Base-by-base conservation (phyloP, 2,888 invertebrate genomes). In the Drosophila birchii region DNA sequence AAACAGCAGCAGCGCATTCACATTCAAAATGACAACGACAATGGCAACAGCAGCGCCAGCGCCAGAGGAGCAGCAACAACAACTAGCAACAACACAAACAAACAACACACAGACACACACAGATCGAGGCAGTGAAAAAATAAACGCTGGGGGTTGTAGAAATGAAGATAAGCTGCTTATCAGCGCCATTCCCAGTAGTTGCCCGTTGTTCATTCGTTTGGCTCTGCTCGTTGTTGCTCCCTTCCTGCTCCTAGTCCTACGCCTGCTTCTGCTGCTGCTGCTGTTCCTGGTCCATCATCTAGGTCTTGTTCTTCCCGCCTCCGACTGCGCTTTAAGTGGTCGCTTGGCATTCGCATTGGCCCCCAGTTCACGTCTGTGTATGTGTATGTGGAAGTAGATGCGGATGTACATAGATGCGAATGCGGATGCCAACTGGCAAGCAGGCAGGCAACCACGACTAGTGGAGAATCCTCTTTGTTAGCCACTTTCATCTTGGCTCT, bases 161-260 rank as follows among this genome's bases (percentile, higher is more conserved):
- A 87, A 81, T 86, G 82, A 81, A 83, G 86, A 86, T 86, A 86
- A 86, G 86, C 86, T 88, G 86, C 86, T 86, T 86, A 86, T 86
- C 88, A 87, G 87, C 86, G 76, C 82, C 87, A 87, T 85, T 85
- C 72, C 80, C 77, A 78, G 76, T 58, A 60, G 66, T 71, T 53
- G 47, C 56, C 68, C 60, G 60, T 70, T 70, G 70, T 54, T 70
- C 70, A 51, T 45, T 69, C 59, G 70, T 26, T 45, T 47, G 59
- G 20, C 23, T 20, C 41, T 23, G 41, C 54, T 55, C 5, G 49
- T 18, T 14, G n/a, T 26, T 12, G 14, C 56, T 3, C 16, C 45
- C 32, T 23, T 39, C 14, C 18, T 34, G 14, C 14, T 12, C 14
- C 14, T 34, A 32, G 16, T 45, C 45, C 66, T 38, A 26, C 53